Base-by-base conservation (phyloP, 2,797 vertebrate genomes). In the Notolabrus celidotus region DNA sequence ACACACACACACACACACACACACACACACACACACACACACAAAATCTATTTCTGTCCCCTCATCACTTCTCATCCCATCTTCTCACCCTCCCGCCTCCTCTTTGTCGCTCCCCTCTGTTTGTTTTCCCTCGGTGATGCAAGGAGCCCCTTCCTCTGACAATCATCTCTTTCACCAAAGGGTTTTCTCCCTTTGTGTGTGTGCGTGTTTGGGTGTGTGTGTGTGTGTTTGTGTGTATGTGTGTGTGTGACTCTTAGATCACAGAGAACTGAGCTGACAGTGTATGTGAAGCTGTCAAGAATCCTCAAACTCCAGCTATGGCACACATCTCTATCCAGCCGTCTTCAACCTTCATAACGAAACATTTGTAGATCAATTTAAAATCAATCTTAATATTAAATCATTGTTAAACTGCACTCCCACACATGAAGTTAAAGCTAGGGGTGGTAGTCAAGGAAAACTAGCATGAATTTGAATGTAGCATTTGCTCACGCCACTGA, bases 81-180 rank as follows among this genome's bases (percentile, higher is more conserved):
- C 36, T 41, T 36, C 66, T 4, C 38, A 0, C 43, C 15, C 34
- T 55, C 41, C 27, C 9, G 15, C 23, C 25, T 20, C 19, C 34
- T 57, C 19, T 57, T 36, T 58, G 52, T 74, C 81, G 60, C 29
- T 67, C 47, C 49, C 0, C 69, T 46, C 5, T 29, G 11, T 41
- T 7, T 63, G 55, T 23, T 62, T 23, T 46, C 31, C 10, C 36
- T 54, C 15, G 16, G 47, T 60, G 33, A 82, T 42, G 38, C 22
- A 25, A 80, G 57, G 0, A 56, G 29, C 51, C 52, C 51, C 20
- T 0, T 41, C 12, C 39, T 46, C 16, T 68, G 61, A 73, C 53
- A 51, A 61, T 70, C 49, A 49, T 45, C 10, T 27, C 57, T 41
- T 34, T 50, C 67, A 77, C 55, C 45, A 65, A 67, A 66, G 72